Base-by-base conservation (phyloP, 2,888 invertebrate genomes). In the Drosophila helvetica region DNA sequence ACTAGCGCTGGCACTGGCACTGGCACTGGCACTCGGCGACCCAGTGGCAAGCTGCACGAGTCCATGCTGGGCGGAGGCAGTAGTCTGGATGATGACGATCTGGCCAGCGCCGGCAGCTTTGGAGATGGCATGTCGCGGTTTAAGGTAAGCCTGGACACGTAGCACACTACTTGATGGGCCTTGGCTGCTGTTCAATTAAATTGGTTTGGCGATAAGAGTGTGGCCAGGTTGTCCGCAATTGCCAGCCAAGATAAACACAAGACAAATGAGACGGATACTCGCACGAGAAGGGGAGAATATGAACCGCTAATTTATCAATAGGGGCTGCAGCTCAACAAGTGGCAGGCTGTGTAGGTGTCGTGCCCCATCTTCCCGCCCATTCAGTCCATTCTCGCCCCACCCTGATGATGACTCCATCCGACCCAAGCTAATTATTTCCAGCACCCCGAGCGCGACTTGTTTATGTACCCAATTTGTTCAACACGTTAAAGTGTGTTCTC, bases 11-110 rank as follows among this genome's bases (percentile, higher is more conserved):
- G 25, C 25, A 25, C 25, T 0, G 25, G 25, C 27, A 8, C 8
- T 1, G 25, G 25, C 25, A 9, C 70, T 19, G 67, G 63, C 38
- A 58, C 83, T 56, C 77, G 80, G 30, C 72, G 84, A 52, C 77
- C 77, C 71, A 83, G 79, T 22, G 77, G 70, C 84, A 86, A 86
- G 57, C 46, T 81, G 18, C 85, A 76, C 54, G 83, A 84, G 19
- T 85, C 83, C 15, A 85, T 84, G 83, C 73, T 84, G 69, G 83
- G 80, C 38, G 81, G 80, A 4, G 84, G 85, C 50, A 80, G 80
- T 63, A 85, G 82, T 22, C 64, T 85, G 48, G 85, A 85, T 30
- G 85, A 84, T 30, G 83, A 84, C 53, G 83, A 84, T 62, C 72
- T 80, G 64, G 76, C 64, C 64, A 84, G 85, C 51, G 79, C 85